A percentile compares a stretch with the other conserved stretches of the same genome.
These are phyloP conservation scores for Pygmarrhopalites habei DNA, from an alignment of 1,140 invertebrate genomes.

Conservation along the genomic window DNA sequence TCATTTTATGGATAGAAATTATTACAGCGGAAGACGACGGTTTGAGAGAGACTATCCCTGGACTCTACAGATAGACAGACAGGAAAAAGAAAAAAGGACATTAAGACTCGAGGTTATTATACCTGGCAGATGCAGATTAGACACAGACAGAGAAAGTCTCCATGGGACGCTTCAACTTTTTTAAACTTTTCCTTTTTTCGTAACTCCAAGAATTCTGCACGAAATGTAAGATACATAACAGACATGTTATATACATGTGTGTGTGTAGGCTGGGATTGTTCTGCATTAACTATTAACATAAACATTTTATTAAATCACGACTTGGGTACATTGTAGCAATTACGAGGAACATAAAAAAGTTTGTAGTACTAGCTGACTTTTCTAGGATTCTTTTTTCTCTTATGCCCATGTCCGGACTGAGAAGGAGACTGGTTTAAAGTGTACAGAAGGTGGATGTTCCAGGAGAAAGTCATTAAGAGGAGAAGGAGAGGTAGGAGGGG, in stretches of 20 bases:
- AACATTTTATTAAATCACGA: no score
- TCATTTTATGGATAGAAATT: conserved; percentile 27
- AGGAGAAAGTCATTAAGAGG: no score
- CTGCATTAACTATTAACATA: no score
- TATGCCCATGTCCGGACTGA: no score
- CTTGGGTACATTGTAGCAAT: background rate
- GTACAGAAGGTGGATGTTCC: no score
- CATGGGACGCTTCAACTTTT: background rate
- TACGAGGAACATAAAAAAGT: no score
- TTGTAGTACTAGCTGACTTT: no score
- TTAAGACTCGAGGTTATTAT: background rate
- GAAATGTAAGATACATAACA: no score
- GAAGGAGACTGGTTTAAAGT: no score
- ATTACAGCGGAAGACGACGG: conserved; percentile 29
- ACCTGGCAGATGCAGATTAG: background rate
- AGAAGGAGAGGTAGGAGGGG: background rate
- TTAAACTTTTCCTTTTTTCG: background rate
- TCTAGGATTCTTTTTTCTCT: no score
- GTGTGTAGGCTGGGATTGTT: no score
- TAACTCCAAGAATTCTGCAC: background rate
- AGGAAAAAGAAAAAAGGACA: background rate
- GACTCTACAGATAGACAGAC: conserved; percentile 22
- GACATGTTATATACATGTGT: no score
- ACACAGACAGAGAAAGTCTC: background rate
- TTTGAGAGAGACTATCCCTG: conserved; percentile 35